phyloP scores from a whole-genome alignment of 2,797 vertebrate species.

The Cygnus olor region DNA sequence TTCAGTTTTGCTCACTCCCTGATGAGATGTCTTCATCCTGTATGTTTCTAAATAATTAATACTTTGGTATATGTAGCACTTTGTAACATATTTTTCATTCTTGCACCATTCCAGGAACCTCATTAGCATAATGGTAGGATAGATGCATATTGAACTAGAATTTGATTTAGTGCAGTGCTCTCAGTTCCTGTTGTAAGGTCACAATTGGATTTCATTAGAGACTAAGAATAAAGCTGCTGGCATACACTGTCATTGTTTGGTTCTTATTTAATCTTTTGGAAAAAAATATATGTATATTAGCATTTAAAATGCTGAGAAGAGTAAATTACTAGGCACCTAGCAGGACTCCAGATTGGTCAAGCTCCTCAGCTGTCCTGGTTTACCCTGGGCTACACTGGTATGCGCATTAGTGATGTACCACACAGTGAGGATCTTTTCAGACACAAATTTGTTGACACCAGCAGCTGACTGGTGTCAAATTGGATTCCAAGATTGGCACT shows the following conservation, averaged over 20 bases:
- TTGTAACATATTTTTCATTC: neutral
- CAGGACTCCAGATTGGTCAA: neutral
- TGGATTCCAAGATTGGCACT: neutral
- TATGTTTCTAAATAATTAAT: constrained; percentile 12
- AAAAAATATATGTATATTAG: neutral
- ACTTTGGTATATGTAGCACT: neutral
- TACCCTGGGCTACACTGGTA: neutral
- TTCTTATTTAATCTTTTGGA: neutral
- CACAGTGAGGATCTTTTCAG: neutral
- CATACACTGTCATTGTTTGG: neutral
- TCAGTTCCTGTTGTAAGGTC: neutral
- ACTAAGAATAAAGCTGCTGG: neutral
- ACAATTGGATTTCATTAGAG: neutral
- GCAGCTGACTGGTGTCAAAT: neutral
- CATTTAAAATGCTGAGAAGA: neutral
- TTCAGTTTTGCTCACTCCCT: neutral
- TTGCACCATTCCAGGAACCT: neutral
- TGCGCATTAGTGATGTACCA: neutral
- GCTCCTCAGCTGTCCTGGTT: neutral
- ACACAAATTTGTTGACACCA: neutral
- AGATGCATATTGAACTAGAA: neutral
- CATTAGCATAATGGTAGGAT: neutral
- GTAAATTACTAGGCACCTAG: neutral
- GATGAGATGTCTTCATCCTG: neutral
- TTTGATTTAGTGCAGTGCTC: neutral